Evolutionary conservation across 2,113 vertebrate species (phyloP), one percentile per base, ranked within the genome.

Genomic region (Sialia sialis): DNA sequence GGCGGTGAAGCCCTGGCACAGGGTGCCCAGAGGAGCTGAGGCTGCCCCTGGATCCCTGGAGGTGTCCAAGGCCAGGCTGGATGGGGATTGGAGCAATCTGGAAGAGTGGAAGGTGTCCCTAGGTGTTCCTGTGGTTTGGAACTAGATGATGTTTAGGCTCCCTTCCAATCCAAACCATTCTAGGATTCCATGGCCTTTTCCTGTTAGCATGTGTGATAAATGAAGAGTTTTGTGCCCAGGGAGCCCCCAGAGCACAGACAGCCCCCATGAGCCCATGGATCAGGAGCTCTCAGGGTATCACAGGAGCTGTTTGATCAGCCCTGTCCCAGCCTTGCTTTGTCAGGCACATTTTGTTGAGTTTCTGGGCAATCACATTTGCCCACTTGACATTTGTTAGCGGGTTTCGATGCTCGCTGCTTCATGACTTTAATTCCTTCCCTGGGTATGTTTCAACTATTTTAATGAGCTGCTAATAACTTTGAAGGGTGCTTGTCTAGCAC

Each of bases 381-480:
- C 43, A 72, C 66, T 84, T 79, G 81, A 62, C 81, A 55, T 41
- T 79, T 76, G 34, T 49, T 49, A 82, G 20, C 3, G 7, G 22
- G 54, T 91, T 93, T 89, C 3, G 0, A 32, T 62, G 25, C 8
- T 77, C 62, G 48, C 56, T 69, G 16, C 41, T 66, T 89, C 62
- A 1, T 56, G 54, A 54, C 76, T 92, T 94, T 41, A 72, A 82
- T 92, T 82, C 69, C 58, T 89, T 44, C 5, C 1, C 64, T 86
- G 80, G 43, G n/a, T 18, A 29, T 17, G 39, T 62, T 90, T 82
- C 80, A 94, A 87, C 29, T 16, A 68, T 82, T 58, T 72, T 72
- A 91, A 48, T 55, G 60, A 93, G 38, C 10, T 30, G 17, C 19
- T 63, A 79, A 62, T 66, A 79, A 54, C 4, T 58, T 43, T 72